These are phyloP conservation scores for Panzeria rudis DNA, from an alignment of 2,888 invertebrate genomes.

Conservation along the genomic window DNA sequence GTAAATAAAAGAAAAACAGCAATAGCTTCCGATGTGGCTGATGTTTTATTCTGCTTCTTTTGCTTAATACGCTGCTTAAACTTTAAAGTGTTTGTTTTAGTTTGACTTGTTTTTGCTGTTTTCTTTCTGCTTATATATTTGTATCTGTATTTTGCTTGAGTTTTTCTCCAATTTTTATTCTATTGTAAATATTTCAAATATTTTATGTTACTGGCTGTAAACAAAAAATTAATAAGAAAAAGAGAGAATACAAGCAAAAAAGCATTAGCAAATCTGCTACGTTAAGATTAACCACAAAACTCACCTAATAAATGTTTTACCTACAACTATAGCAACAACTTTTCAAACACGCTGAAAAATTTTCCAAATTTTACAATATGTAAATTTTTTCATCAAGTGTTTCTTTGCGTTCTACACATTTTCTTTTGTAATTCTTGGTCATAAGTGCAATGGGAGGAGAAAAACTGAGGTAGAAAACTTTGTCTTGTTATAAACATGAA, in stretches of 20 bases:
- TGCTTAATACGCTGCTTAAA: conserved; percentile 60
- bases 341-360: background rate
- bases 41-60: conserved; percentile 26
- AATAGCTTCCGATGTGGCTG: conserved; percentile 23
- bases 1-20: background rate
- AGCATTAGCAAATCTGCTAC: conserved; percentile 47
- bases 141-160: background rate
- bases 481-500: too few species aligned
- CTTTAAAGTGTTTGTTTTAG: conserved; percentile 63
- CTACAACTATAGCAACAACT: background rate
- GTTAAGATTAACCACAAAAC: conserved; percentile 58
- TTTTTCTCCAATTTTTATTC: conserved; percentile 7
- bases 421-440: background rate
- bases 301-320: conserved; percentile 16
- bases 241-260: background rate
- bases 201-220: conserved; percentile 47
- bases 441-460: background rate
- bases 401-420: conserved; percentile 1
- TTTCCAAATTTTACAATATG: conserved; percentile 15
- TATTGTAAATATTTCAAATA: conserved; percentile 33
- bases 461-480: background rate
- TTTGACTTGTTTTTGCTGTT: conserved; percentile 26
- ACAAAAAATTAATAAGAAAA: conserved; percentile 49
- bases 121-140: background rate
- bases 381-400: background rate